Base-by-base conservation (phyloP, 2,797 vertebrate species). In the Trematomus bernacchii region DNA sequence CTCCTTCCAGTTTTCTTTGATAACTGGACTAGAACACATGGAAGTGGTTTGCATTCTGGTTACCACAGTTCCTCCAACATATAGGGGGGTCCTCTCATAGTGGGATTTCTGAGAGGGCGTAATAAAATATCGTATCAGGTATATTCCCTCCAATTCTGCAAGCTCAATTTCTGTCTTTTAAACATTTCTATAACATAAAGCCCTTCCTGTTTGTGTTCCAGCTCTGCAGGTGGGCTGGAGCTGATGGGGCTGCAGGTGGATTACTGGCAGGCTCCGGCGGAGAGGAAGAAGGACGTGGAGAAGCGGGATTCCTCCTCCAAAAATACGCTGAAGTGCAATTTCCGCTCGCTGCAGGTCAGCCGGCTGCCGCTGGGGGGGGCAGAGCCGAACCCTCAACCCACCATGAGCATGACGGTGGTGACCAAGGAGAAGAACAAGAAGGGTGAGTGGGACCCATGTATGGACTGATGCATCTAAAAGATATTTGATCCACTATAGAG, bases 391-490 rank as follows among this genome's bases (percentile, higher is more conserved):
- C 82, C 95, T 82, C 94, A 95, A 71, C 96, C 97, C 59, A 96
- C 96, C 15, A 99, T 99, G 98, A 97, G 97, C 79, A 99, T 99
- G 98, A 99, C 96, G 0, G 97, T 99, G 1, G 98, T 99, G 87
- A 99, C 97, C 76, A 99, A 99, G 94, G 98, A 99, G 92, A 99
- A 99, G 93, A 98, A 99, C 86, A 99, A 99, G 85, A 99, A 99
- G 87, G 98, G 98, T 99, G 60, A 86, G 80, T 1, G 15, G 6
- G 14, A 12, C 14, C 18, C 21, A 5, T 2, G 27, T 27, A 27
- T 27, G 27, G 27, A 3, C 27, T 23, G 55, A 19, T 21, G 9
- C 14, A 42, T 33, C 21, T 21, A 27, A 27, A 27, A 27, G 1
- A 27, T 27, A 27, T 27, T 27, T 27, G 27, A 27, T 27, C 27